These are phyloP conservation scores for Aporophyla nigra DNA, from an alignment of 2,888 invertebrate species.

Conservation along the genomic window DNA sequence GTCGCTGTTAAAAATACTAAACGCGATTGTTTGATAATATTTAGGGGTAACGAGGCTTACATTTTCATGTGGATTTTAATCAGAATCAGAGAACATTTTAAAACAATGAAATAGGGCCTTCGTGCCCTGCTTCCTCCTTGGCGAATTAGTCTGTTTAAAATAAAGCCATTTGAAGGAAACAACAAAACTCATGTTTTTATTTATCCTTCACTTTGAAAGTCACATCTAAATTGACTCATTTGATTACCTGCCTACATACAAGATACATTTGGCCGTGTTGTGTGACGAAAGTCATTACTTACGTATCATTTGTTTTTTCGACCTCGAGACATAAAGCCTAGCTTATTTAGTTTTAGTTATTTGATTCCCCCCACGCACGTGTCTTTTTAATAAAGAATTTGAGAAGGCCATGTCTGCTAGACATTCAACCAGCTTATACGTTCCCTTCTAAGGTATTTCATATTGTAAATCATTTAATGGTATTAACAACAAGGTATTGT, in stretches of 20 bases:
- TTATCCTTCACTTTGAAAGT: slow-evolving; percentile 20
- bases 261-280: slow-evolving; percentile 47
- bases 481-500: slow-evolving; percentile 48
- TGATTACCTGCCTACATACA: slow-evolving; percentile 45
- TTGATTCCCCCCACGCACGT: slow-evolving; percentile 64
- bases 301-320: slow-evolving; percentile 48
- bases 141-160: slow-evolving; percentile 7
- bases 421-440: slow-evolving; percentile 2
- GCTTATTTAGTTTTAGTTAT: slow-evolving; percentile 64
- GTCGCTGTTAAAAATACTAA: slow-evolving; percentile 51
- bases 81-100: neutral
- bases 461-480: slow-evolving; percentile 30
- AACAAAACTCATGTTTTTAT: slow-evolving; percentile 2
- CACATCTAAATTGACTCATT: slow-evolving; percentile 29
- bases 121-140: neutral
- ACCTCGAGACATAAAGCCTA: slow-evolving; percentile 65
- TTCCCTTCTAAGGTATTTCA: slow-evolving; percentile 7
- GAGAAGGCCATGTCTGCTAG: slow-evolving; percentile 31
- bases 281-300: slow-evolving; percentile 60
- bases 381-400: slow-evolving; percentile 31
- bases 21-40: slow-evolving; percentile 36
- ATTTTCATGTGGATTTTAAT: slow-evolving; percentile 28
- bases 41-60: slow-evolving; percentile 18
- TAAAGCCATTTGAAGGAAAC: slow-evolving; percentile 14
- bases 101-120: slow-evolving; percentile 21